Base-by-base conservation (phyloP, 2,888 invertebrate genomes). In the Eueremaeus valkanovi region DNA sequence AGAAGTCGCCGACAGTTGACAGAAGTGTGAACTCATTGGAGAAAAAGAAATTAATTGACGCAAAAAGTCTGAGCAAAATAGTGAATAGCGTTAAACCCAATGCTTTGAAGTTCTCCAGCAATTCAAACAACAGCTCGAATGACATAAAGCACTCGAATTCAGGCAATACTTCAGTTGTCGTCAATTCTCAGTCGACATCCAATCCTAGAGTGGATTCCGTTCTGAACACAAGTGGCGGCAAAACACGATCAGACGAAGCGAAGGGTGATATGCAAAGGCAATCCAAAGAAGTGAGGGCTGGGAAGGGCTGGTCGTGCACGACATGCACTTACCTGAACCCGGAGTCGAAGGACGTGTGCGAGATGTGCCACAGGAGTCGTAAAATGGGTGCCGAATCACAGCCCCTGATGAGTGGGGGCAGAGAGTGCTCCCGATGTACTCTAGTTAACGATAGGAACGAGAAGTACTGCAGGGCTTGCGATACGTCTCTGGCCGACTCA, bases 391-490 rank as follows among this genome's bases (percentile, higher is more conserved):
- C 88, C 6, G 88, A 88, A 80, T 85, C 87, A 31, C 86, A 87
- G 77, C 89, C 90, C 0, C 84, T 91, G 66, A 88, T 88, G 24
- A 88, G 90, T 13, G 91, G 91, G 0, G 91, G 91, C 0, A 86
- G 89, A 70, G 89, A 90, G 82, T 92, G 92, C 79, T 89, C 89
- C 0, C 85, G 88, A 33, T 92, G 92, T 82, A 92, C 92, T 1
- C 85, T 91, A 68, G 90, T 92, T 51, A 92, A 92, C 81, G 87
- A 87, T 63, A 87, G 88, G 80, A 88, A 88, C 74, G 88, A 88
- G 9, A 85, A 85, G 49, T 82, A 81, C 13, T 92, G 92, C 82
- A 88, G 88, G 79, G 91, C 89, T 24, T 92, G 92, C 76, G 86
- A 86, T 27, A 85, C 86, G 9, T 88, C 88, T 81, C 84, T 91